A percentile compares a stretch with the other conserved stretches of the same genome.
Evolutionary conservation across 1,140 invertebrate species (phyloP).

Genomic region (Diplogasteroides magnus): DNA sequence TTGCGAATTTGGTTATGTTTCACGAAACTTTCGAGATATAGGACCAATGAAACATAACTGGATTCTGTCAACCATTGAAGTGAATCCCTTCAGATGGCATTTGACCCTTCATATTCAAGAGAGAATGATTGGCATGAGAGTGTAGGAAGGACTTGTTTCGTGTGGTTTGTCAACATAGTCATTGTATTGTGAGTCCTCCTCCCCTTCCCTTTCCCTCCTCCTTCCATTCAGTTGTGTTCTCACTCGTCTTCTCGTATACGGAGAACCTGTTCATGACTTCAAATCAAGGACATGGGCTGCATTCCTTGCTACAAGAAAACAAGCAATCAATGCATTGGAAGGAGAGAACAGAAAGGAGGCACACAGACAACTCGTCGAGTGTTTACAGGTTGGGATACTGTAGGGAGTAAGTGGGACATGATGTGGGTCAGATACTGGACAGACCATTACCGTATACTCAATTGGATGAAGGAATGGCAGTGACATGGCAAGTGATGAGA

Average conservation of each 20-base stretch:
- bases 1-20: no score
- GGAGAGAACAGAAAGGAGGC: constrained; percentile 49
- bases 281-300: constrained; percentile 37
- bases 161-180: constrained; percentile 30
- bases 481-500: constrained; percentile 50
- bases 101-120: not conserved
- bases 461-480: constrained; percentile 42
- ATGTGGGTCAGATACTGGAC: constrained; percentile 34
- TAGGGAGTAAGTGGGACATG: constrained; percentile 2
- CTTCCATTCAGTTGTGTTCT: constrained; percentile 6
- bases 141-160: constrained; percentile 13
- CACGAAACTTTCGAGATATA: no score
- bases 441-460: constrained; percentile 43
- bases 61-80: no score
- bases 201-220: no score
- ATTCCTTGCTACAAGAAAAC: constrained; percentile 36
- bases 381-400: constrained; percentile 32
- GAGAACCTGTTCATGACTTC: constrained; percentile 32
- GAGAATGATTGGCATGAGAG: constrained; percentile 7
- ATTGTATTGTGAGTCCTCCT: constrained; percentile 19
- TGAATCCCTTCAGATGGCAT: no score
- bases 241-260: constrained; percentile 29
- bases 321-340: constrained; percentile 34
- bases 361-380: constrained; percentile 46
- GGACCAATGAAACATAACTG: no score